Evolutionary conservation across 2,797 vertebrate genomes (phyloP).

Genomic region (Leucoraja ocellata): DNA sequence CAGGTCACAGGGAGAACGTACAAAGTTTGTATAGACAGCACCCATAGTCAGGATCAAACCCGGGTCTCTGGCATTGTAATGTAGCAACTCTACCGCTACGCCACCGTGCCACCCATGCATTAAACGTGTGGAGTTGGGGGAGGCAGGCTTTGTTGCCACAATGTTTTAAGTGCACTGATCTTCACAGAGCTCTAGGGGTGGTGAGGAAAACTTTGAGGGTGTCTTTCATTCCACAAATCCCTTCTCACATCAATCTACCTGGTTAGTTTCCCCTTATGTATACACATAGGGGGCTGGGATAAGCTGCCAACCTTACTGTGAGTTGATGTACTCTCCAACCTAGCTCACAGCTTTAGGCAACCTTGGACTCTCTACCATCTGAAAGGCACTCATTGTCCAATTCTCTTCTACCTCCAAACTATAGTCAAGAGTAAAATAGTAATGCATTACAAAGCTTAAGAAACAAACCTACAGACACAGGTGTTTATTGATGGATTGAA

Average conservation of each 20-base stretch:
- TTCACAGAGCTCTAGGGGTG: neutral
- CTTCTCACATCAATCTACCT: neutral
- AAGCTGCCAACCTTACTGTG: neutral
- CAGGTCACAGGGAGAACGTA: too few species aligned
- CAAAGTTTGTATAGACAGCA: too few species aligned
- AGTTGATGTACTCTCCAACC: neutral
- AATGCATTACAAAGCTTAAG: neutral
- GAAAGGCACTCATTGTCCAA: neutral
- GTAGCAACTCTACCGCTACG: too few species aligned
- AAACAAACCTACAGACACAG: neutral
- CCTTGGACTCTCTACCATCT: neutral
- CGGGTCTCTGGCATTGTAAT: too few species aligned
- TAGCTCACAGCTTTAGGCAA: too few species aligned
- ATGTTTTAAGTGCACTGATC: neutral
- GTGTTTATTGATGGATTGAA: too few species aligned
- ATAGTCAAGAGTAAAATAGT: neutral
- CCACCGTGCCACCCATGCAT: too few species aligned
- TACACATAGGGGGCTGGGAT: neutral
- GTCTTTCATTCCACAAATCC: neutral
- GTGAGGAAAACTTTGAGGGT: neutral
- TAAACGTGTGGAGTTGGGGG: too few species aligned
- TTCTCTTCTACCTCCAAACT: neutral
- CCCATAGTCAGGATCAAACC: too few species aligned
- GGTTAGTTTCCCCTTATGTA: neutral
- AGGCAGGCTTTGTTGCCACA: neutral